Base-by-base conservation (phyloP, 2,113 vertebrate genomes). In the Tretioscincus oriximinensis region DNA sequence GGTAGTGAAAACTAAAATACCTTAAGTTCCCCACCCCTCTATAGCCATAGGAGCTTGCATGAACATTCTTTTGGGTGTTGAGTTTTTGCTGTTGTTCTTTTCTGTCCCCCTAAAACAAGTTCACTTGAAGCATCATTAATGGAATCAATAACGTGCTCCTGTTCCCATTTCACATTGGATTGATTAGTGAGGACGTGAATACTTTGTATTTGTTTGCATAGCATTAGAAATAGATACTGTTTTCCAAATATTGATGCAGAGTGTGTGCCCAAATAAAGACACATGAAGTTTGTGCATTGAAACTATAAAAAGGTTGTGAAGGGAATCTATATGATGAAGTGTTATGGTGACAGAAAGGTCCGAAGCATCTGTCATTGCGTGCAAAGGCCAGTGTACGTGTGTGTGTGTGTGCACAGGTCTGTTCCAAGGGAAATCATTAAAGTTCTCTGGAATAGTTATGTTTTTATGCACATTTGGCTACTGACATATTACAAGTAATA, bases 381-480 rank as follows among this genome's bases (percentile, higher is more conserved):
- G 77, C 75, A 75, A 76, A 41, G 58, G 21, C 65, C 67, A 28
- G 41, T 67, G 0, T 77, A 85, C 88, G 86, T 86, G 86, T 77
- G 92, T 93, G 90, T 89, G 91, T 82, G 35, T 26, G 24, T 82
- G 3, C 67, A 0, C 77, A 49, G 14, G n/a, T 8, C 87, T 77
- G 86, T 89, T 68, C 84, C 83, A 70, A 76, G 88, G 86, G 73
- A 71, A 81, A 69, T 89, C 90, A 92, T 92, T 92, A 91, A 86
- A 94, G 89, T 90, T 91, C 87, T 92, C 91, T 92, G 87, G 90
- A 93, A 94, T 87, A 93, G 82, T 93, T 93, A 86, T 4, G 84
- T 83, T 94, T 94, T 94, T 94, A 93, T 94, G 89, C 89, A 90
- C 93, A 93, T 88, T 94, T 94, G 90, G 91, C 83, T 92, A 45